A percentile compares a stretch with the other conserved stretches of the same genome.
Evolutionary conservation across 2,888 invertebrate species (phyloP).

Genomic region (Neuroscelio doddi): DNA sequence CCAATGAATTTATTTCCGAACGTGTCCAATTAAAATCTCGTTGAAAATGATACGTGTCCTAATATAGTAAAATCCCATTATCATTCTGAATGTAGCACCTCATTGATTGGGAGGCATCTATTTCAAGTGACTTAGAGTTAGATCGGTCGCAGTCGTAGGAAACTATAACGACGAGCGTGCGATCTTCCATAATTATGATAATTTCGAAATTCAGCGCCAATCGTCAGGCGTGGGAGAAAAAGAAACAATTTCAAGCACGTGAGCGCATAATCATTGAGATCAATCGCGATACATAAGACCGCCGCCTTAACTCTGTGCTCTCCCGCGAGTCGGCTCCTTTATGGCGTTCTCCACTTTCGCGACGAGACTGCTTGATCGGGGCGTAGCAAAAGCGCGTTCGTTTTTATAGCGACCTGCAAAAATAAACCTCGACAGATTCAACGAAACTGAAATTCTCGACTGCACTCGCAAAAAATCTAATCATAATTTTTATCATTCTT

Average conservation of each 20-base stretch:
- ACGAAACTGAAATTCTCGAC: constrained; percentile 4
- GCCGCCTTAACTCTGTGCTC: constrained; percentile 20
- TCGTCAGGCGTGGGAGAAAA: constrained; percentile 52
- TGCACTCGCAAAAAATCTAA: neutral
- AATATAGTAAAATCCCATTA: neutral
- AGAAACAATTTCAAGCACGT: constrained; percentile 59
- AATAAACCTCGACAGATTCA: constrained; percentile 7
- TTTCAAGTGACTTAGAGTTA: constrained; percentile 27
- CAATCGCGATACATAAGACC: constrained; percentile 47
- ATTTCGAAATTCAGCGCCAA: constrained; percentile 44
- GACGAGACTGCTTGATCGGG: constrained; percentile 56
- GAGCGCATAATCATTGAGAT: constrained; percentile 56
- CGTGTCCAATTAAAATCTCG: too few species aligned
- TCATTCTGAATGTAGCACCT: constrained; percentile 26
- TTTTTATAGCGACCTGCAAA: constrained; percentile 25
- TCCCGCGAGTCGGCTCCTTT: constrained; percentile 60
- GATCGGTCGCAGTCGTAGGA: constrained; percentile 34
- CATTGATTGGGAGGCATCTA: constrained; percentile 20
- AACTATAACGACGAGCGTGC: constrained; percentile 44
- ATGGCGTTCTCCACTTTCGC: constrained; percentile 71
- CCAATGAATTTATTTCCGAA: too few species aligned
- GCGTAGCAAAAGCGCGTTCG: constrained; percentile 38
- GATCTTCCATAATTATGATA: constrained; percentile 45
- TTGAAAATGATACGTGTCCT: too few species aligned
- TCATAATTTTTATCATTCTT: too few species aligned